phyloP scores from a whole-genome alignment of 2,888 invertebrate genomes.

The Chrysolina oricalcia region DNA sequence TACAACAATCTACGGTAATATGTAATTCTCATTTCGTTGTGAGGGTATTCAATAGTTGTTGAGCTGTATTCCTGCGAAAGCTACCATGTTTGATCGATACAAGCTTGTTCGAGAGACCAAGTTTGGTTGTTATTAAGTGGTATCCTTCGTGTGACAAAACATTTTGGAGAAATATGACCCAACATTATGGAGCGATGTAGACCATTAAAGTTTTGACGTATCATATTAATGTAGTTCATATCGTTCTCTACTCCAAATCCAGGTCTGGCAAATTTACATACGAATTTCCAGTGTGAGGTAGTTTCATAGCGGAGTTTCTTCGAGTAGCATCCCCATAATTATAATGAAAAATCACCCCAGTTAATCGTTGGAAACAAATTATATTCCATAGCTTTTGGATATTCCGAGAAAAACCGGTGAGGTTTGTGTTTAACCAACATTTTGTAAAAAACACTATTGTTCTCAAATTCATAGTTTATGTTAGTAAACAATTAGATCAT shows the following conservation, averaged over 20 bases:
- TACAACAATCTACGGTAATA: too few species aligned
- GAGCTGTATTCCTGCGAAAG: too few species aligned
- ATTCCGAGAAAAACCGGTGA: too few species aligned
- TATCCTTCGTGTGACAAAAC: slow-evolving; percentile 2
- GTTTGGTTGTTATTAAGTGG: neutral
- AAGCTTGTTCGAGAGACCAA: neutral
- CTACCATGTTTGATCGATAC: too few species aligned
- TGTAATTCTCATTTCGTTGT: too few species aligned
- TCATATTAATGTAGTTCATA: slow-evolving; percentile 9
- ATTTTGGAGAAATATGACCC: neutral
- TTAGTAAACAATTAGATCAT: too few species aligned
- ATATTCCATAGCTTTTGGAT: neutral
- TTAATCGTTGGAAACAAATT: neutral
- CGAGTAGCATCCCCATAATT: neutral
- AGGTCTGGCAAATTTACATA: neutral
- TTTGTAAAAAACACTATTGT: too few species aligned
- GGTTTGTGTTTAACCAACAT: too few species aligned
- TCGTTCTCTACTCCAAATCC: slow-evolving; percentile 5
- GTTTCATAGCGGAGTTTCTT: neutral
- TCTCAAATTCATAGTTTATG: too few species aligned
- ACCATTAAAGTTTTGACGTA: slow-evolving; percentile 9
- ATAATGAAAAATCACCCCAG: neutral
- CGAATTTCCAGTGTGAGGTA: neutral
- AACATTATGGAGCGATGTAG: neutral
- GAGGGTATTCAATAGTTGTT: too few species aligned